Conservation (phyloP, 2,113 vertebrate genomes). For the Lonchura striata region DNA sequence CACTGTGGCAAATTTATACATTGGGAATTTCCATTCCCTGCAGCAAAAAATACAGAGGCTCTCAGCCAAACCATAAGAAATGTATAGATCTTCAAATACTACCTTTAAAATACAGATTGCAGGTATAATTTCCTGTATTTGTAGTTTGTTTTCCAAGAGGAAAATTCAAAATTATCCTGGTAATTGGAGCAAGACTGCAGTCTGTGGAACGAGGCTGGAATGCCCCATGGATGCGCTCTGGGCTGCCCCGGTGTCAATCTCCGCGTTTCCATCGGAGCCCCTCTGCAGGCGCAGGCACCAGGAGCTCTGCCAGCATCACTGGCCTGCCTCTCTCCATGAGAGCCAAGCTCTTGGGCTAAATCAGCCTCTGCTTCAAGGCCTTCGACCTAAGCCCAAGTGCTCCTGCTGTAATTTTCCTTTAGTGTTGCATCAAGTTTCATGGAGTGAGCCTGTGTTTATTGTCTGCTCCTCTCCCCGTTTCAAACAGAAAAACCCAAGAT, state of each 20-base stretch:
- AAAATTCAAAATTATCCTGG: background rate
- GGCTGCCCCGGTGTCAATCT: rapidly evolving
- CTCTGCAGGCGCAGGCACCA: background rate
- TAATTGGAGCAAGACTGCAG: background rate
- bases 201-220: background rate
- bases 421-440: background rate
- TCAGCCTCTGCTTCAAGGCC: background rate
- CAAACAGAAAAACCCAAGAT: background rate
- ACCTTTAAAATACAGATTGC: background rate
- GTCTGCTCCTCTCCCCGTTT: background rate
- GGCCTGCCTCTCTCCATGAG: background rate
- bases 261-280: background rate
- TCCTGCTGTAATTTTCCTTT: background rate
- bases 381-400: rapidly evolving
- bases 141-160: background rate
- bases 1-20: background rate
- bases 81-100: background rate
- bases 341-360: background rate
- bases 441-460: background rate
- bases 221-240: too few relatives aligned
- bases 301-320: too few relatives aligned
- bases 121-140: background rate
- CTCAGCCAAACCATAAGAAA: background rate
- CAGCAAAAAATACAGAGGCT: background rate
- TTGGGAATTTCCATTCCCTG: background rate